phyloP scores from a whole-genome alignment of 2,113 vertebrate species.

The Hystrix brachyura region DNA sequence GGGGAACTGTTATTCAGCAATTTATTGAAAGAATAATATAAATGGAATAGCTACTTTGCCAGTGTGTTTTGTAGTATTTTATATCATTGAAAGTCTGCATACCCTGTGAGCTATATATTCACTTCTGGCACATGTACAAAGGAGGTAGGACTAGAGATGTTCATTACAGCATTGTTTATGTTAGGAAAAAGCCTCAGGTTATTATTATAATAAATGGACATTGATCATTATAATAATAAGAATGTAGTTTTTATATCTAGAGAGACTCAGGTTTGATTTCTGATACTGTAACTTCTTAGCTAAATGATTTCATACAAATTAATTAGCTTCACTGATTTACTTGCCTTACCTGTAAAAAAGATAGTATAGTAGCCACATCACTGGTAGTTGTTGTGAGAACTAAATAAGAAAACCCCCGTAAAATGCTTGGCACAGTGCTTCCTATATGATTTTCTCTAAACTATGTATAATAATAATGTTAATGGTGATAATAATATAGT shows the following conservation, averaged over 20 bases:
- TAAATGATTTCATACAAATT: conserved; percentile 1
- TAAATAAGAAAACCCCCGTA: not conserved
- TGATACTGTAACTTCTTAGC: not conserved
- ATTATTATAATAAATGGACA: not conserved
- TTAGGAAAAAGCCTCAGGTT: not conserved
- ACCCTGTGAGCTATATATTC: not conserved
- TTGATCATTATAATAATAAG: not conserved
- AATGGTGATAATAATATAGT: not conserved
- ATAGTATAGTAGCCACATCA: not conserved
- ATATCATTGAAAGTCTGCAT: not conserved
- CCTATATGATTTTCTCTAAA: not conserved
- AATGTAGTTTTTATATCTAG: not conserved
- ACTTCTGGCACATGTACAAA: not conserved
- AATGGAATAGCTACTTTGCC: not conserved
- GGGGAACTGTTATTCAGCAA: not conserved
- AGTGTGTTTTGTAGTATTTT: not conserved
- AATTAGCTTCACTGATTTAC: not conserved
- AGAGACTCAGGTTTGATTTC: not conserved
- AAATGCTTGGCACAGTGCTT: not conserved
- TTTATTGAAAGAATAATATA: not conserved
- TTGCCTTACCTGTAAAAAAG: not conserved
- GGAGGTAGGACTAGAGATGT: not conserved
- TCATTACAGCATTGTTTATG: not conserved
- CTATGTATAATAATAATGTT: not conserved
- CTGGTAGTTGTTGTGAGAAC: not conserved